These are phyloP conservation scores for Percopsis transmontana DNA, from an alignment of 2,113 vertebrate genomes.

Conservation along the genomic window DNA sequence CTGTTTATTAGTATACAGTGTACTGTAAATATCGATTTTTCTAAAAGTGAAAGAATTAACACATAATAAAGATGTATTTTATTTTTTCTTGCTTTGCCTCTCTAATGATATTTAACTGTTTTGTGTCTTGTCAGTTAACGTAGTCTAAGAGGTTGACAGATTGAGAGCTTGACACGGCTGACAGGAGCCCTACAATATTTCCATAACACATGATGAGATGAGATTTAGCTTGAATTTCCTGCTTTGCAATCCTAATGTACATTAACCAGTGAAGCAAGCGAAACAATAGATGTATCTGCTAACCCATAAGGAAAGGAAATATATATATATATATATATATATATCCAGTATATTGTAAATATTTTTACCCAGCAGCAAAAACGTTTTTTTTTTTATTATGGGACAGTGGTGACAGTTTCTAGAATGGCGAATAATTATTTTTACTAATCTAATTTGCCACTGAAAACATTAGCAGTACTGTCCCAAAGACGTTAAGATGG, in stretches of 20 bases:
- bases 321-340: too few relatives aligned
- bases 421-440: constrained; percentile 54
- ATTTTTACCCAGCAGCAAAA: too few relatives aligned
- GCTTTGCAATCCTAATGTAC: neutral
- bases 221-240: constrained; percentile 27
- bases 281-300: too few relatives aligned
- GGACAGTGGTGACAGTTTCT: constrained; percentile 44
- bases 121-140: constrained; percentile 3
- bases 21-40: constrained; percentile 60
- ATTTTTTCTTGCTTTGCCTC: constrained; percentile 59
- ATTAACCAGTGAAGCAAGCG: neutral
- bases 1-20: constrained; percentile 38
- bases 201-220: neutral
- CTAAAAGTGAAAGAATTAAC: constrained; percentile 68
- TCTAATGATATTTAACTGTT: constrained; percentile 32
- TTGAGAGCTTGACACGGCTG: too few relatives aligned
- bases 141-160: too few relatives aligned
- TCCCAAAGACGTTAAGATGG: constrained; percentile 53
- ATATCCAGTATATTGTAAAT: too few relatives aligned
- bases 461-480: constrained; percentile 61
- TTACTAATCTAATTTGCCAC: constrained; percentile 60
- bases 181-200: too few relatives aligned
- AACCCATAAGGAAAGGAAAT: constrained; percentile 8
- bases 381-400: too few relatives aligned
- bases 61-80: constrained; percentile 77